phyloP scores from a whole-genome alignment of 2,113 vertebrate genomes.

The Ameiurus melas region DNA sequence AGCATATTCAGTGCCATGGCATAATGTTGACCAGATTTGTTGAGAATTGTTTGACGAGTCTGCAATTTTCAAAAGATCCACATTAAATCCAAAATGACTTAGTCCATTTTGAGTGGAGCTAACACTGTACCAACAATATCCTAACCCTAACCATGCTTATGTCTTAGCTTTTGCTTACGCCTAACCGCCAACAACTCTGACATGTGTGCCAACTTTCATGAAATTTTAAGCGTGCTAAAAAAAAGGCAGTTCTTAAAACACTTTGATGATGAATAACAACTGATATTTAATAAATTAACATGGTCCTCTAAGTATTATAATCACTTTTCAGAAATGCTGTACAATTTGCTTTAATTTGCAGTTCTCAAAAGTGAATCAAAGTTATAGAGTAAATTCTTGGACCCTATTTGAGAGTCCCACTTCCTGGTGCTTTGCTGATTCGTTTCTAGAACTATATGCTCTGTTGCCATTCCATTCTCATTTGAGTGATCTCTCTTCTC shows the following conservation, averaged over 20 bases:
- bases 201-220: no score
- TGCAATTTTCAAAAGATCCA: no score
- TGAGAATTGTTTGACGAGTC: no score
- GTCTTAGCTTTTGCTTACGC: no score
- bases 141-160: no score
- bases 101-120: no score
- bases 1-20: no score
- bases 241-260: neutral
- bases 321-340: neutral
- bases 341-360: neutral
- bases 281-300: neutral
- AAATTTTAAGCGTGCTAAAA: no score
- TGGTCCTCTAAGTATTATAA: neutral
- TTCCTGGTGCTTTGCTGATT: neutral
- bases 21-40: no score
- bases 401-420: neutral
- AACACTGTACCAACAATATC: no score
- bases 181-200: no score
- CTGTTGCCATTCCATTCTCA: conserved; percentile 3
- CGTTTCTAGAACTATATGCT: neutral
- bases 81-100: no score
- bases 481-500: neutral
- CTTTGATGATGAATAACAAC: neutral
- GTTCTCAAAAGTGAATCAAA: neutral
- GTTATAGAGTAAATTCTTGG: neutral